These are phyloP conservation scores for Channa maculata DNA, from an alignment of 2,113 vertebrate species.

Conservation along the genomic window DNA sequence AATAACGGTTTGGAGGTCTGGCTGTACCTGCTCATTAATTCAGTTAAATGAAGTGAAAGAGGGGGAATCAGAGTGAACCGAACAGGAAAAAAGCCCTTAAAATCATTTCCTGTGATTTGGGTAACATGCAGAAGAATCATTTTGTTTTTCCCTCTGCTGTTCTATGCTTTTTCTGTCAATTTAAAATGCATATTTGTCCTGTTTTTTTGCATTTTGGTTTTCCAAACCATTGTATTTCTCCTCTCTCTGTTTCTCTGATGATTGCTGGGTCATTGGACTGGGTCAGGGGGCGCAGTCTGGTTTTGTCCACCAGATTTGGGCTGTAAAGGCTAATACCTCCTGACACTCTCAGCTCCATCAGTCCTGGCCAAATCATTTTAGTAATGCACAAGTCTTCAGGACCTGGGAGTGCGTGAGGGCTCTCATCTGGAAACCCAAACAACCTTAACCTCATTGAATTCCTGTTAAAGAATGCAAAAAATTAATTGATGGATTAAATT, in stretches of 20 bases:
- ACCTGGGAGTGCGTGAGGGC: slow-evolving; percentile 75
- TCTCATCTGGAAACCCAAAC: slow-evolving; percentile 79
- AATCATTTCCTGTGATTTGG: slow-evolving; percentile 78
- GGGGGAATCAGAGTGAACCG: slow-evolving; percentile 76
- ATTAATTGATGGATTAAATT: slow-evolving; percentile 66
- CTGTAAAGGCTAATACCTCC: slow-evolving; percentile 75
- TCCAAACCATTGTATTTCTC: neutral
- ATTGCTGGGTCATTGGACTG: slow-evolving; percentile 77
- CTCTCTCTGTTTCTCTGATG: slow-evolving; percentile 39
- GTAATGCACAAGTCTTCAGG: slow-evolving; percentile 78
- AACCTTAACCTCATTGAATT: slow-evolving; percentile 67
- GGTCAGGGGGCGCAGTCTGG: slow-evolving; percentile 67
- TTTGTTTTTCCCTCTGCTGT: slow-evolving; percentile 13
- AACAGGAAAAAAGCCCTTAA: slow-evolving; percentile 69
- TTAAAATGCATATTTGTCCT: slow-evolving; percentile 3
- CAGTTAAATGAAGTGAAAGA: slow-evolving; percentile 88
- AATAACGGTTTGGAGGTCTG: slow-evolving; percentile 57
- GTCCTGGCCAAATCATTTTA: slow-evolving; percentile 73
- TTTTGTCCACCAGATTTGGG: slow-evolving; percentile 72
- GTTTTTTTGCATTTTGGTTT: slow-evolving; percentile 12
- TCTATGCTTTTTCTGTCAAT: slow-evolving; percentile 1
- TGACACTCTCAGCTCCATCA: slow-evolving; percentile 78
- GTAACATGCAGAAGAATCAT: slow-evolving; percentile 54
- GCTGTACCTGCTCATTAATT: slow-evolving; percentile 84
- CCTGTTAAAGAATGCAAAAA: slow-evolving; percentile 64